Percentiles rank a stretch among this genome's conserved stretches.
Conservation (phyloP, 2,888 invertebrate species). For the Drosophila hamatofila region DNA sequence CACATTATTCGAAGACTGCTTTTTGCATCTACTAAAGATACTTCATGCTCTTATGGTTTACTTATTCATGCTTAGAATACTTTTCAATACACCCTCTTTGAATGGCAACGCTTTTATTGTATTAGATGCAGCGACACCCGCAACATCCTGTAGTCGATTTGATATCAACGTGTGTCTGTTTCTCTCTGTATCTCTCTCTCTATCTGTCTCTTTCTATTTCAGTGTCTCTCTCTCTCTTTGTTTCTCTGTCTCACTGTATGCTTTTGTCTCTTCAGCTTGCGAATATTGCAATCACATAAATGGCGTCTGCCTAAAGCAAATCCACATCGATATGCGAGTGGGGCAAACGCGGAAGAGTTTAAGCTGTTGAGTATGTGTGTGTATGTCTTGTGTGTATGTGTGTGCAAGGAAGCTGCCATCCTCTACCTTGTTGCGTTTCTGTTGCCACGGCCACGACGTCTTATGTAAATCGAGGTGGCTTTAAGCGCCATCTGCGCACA, state of each 20-base stretch:
- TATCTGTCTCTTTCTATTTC: background rate
- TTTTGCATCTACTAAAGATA: background rate
- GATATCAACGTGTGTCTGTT: background rate
- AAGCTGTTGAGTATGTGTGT: background rate
- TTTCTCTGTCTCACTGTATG: background rate
- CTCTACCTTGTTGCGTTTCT: slow-evolving; percentile 46
- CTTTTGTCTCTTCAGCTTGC: slow-evolving; percentile 22
- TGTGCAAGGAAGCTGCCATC: background rate
- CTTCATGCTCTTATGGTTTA: background rate
- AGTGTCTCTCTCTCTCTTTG: background rate
- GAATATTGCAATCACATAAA: slow-evolving; percentile 67
- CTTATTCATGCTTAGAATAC: slow-evolving; percentile 10
- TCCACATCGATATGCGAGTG: slow-evolving; percentile 38
- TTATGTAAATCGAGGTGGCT: slow-evolving; percentile 56
- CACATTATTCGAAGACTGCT: background rate
- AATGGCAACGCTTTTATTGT: slow-evolving; percentile 29
- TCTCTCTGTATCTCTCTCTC: background rate
- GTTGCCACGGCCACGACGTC: slow-evolving; percentile 20
- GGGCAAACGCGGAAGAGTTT: background rate
- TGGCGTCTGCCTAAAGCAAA: slow-evolving; percentile 55
- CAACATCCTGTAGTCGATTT: background rate
- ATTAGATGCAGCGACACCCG: slow-evolving; percentile 25
- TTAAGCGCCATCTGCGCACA: slow-evolving; percentile 51
- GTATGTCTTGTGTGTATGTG: background rate
- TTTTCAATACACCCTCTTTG: slow-evolving; percentile 13